phyloP scores from a whole-genome alignment of 2,797 vertebrate genomes.

The Melopsittacus undulatus region DNA sequence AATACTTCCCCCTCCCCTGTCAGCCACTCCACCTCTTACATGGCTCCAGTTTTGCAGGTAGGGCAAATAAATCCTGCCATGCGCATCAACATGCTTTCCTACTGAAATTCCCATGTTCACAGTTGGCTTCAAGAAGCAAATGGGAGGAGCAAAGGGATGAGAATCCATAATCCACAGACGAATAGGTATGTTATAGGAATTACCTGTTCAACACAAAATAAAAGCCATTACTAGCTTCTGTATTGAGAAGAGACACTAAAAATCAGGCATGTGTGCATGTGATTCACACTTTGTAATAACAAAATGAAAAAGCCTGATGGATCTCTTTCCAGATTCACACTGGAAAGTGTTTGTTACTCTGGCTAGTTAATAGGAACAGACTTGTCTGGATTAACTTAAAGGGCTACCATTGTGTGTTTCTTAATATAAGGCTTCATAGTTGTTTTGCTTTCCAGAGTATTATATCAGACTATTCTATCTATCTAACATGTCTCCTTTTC shows the following conservation, averaged over 20 bases:
- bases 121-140: conserved; percentile 92
- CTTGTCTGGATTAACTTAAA: background rate
- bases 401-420: background rate
- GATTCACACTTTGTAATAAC: background rate
- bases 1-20: background rate
- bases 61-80: conserved; percentile 89
- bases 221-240: background rate
- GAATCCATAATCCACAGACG: conserved; percentile 94
- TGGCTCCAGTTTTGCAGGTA: conserved; percentile 93
- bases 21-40: conserved; percentile 77
- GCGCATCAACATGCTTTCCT: conserved; percentile 90
- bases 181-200: conserved; percentile 91
- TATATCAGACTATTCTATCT: background rate
- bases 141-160: conserved; percentile 93
- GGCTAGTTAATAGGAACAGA: background rate
- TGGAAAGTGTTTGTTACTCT: background rate
- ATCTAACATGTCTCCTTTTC: fast-evolving
- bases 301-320: background rate
- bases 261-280: fast-evolving
- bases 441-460: background rate
- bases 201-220: conserved; percentile 80
- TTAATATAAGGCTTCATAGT: background rate
- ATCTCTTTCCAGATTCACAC: background rate
- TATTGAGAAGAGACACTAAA: background rate
- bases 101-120: conserved; percentile 89